Base-by-base conservation (phyloP, 2,797 vertebrate genomes). In the Linurgus olivaceus region DNA sequence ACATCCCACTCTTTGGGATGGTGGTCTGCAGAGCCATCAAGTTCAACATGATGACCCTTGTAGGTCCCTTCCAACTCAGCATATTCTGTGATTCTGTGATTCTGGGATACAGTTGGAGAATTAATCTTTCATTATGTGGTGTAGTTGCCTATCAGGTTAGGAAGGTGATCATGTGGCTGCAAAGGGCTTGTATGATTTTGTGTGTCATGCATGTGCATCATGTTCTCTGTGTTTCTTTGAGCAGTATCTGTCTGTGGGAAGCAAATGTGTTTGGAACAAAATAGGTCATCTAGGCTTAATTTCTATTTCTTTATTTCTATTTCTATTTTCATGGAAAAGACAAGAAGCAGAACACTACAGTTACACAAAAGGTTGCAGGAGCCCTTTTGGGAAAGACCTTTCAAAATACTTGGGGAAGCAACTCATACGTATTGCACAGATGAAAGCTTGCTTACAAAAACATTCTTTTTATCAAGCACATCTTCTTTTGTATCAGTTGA, bases 1-100 rank as follows among this genome's bases (percentile, higher is more conserved):
- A 13, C 16, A 17, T 58, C 55, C 24, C 24, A 18, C 23, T 62
- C 38, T 37, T 61, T 23, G 57, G 28, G n/a, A n/a, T 20, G 6
- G 18, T 52, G 9, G 6, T 71, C 6, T 45, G 7, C 24, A 38
- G 40, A 9, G 11, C 33, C 23, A 71, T 40, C 28, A 48, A 45
- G 28, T 4, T 62, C 28, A 15, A 38, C 12, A 18, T 0, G 0
- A 19, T 71, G 28, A 28, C 12, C 7, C 38, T 50, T 38, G n/a
- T 52, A 18, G 7, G 18, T 31, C 12, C 18, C 15, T 62, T 82
- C 33, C 40, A 62, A 13, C 10, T 28, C 48, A n/a, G 15, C 28
- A 38, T 24, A 15, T 62, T 52, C n/a, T 61, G 13, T 26, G 38
- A 37, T 37, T 45, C 78, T 71, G 13, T 26, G 38, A 37, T 37